Percentiles rank a stretch among this genome's conserved stretches.
phyloP scores from a whole-genome alignment of 64 coral and sea anemone species.

The Astreopora myriophthalma region DNA sequence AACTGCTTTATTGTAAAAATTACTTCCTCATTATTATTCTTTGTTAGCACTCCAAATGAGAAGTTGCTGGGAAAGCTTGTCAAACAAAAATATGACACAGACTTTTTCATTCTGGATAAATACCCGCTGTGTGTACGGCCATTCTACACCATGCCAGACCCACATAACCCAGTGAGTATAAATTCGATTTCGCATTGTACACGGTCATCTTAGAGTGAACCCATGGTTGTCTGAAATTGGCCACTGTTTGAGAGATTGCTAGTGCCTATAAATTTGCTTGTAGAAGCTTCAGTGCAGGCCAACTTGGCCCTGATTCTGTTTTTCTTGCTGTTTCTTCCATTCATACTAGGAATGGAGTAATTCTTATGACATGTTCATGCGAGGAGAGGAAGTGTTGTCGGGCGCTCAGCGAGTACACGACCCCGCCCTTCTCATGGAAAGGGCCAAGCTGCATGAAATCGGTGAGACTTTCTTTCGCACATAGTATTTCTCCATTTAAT shows the following conservation, averaged over 20 bases:
- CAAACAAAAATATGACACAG: constrained; percentile 95
- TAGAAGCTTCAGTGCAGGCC: no score
- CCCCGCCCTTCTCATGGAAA: constrained; percentile 84
- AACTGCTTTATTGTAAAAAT: neutral
- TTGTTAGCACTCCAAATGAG: constrained; percentile 93
- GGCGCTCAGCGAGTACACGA: constrained; percentile 98
- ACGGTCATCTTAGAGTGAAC: no score
- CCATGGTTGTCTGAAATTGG: no score
- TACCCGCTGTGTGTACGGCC: constrained; percentile 93
- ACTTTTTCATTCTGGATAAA: constrained; percentile 99
- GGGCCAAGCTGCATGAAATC: constrained; percentile 86
- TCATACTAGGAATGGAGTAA: constrained; percentile 79
- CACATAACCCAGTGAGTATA: constrained; percentile 79
- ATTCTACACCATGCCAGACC: constrained; percentile 98
- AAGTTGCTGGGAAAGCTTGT: constrained; percentile 93
- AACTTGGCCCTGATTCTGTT: no score
- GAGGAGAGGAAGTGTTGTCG: constrained; percentile 93
- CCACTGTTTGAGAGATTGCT: no score
- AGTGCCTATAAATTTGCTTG: no score
- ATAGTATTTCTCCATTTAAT: neutral
- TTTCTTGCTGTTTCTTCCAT: neutral
- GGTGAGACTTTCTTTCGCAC: constrained; percentile 62
- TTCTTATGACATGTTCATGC: constrained; percentile 99
- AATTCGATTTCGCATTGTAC: neutral
- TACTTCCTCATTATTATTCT: neutral